Conservation (phyloP, 2,888 invertebrate genomes). For the Aphodius sticticus region DNA sequence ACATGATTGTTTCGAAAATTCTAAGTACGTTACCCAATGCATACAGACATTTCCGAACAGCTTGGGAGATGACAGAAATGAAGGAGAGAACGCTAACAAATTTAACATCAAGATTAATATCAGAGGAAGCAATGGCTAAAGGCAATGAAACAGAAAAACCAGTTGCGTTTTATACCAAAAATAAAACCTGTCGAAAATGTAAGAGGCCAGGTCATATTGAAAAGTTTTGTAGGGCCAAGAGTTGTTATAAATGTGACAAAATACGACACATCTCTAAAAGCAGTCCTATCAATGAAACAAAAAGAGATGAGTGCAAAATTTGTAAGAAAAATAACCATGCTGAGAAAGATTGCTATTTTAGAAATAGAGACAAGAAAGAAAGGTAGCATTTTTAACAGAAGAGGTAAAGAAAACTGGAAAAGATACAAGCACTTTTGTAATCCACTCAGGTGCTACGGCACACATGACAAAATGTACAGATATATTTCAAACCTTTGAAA, state of each 20-base stretch:
- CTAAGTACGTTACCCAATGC: too few relatives aligned
- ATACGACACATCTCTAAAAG: slow-evolving; percentile 7
- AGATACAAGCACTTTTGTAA: not conserved
- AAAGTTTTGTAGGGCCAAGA: too few relatives aligned
- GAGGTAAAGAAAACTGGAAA: not conserved
- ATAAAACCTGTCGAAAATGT: too few relatives aligned
- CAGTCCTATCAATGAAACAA: not conserved
- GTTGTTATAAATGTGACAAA: not conserved
- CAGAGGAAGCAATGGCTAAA: too few relatives aligned
- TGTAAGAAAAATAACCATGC: slow-evolving; percentile 10
- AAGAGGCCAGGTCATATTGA: too few relatives aligned
- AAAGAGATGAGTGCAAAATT: not conserved
- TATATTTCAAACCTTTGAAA: not conserved
- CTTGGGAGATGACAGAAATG: too few relatives aligned
- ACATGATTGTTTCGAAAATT: too few relatives aligned
- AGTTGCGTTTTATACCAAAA: too few relatives aligned
- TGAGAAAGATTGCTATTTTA: slow-evolving; percentile 11
- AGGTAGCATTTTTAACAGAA: slow-evolving; percentile 11
- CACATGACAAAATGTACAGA: slow-evolving; percentile 8
- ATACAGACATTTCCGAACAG: too few relatives aligned
- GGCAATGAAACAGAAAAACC: too few relatives aligned
- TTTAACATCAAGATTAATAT: too few relatives aligned
- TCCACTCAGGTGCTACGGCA: not conserved
- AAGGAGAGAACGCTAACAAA: too few relatives aligned
- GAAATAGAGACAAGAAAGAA: slow-evolving; percentile 9